Conservation (phyloP, 2,113 vertebrate species). For the Ailurus styani region DNA sequence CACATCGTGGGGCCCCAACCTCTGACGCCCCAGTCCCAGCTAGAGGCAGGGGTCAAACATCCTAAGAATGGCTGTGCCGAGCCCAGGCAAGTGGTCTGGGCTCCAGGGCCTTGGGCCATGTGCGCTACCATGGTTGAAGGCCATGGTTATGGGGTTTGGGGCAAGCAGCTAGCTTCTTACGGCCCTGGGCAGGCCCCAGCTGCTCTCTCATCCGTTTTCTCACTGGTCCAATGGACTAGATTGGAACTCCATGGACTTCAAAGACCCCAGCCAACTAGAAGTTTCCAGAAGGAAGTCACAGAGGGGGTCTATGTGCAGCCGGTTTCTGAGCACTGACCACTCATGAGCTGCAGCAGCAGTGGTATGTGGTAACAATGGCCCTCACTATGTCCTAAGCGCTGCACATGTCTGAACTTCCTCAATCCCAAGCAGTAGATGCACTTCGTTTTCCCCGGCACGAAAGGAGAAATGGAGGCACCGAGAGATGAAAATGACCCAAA, state of each 20-base stretch:
- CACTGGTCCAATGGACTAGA: not conserved
- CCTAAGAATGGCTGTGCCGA: not conserved
- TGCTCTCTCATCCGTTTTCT: not conserved
- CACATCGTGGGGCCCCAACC: not conserved
- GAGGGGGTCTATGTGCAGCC: not conserved
- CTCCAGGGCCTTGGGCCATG: not conserved
- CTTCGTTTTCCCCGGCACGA: not conserved
- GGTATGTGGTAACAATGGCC: no score
- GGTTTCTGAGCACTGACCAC: not conserved
- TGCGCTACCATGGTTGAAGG: not conserved
- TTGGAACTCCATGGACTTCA: not conserved
- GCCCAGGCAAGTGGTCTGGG: not conserved
- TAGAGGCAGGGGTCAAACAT: not conserved
- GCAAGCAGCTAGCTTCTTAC: not conserved
- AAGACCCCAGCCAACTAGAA: not conserved
- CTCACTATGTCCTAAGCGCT: not conserved
- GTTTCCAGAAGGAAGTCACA: not conserved
- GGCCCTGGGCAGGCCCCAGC: not conserved
- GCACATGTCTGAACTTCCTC: fast-evolving
- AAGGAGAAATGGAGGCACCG: not conserved
- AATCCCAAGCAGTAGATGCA: fast-evolving
- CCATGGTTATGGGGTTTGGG: not conserved
- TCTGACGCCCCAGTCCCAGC: not conserved
- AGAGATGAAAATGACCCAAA: not conserved
- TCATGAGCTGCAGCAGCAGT: fast-evolving